phyloP scores from a whole-genome alignment of 2,797 vertebrate genomes.

The Australoheros facetus region DNA sequence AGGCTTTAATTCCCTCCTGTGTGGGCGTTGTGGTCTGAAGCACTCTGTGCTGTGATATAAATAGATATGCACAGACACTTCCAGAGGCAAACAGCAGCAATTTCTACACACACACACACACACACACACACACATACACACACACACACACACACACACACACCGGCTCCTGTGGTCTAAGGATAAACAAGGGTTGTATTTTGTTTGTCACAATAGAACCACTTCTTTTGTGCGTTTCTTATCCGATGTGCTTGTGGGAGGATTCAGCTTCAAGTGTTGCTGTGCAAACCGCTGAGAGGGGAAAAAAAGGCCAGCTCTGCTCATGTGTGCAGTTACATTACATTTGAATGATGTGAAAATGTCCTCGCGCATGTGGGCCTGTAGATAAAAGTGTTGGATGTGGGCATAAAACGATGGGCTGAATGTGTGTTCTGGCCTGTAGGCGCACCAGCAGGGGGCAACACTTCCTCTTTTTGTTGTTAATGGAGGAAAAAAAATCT shows the following conservation, averaged over 20 bases:
- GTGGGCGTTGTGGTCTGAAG: conserved; percentile 56
- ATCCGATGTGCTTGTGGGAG: background rate
- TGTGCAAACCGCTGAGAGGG: background rate
- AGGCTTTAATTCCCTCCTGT: conserved; percentile 71
- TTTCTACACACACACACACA: conserved; percentile 18
- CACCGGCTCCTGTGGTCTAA: background rate
- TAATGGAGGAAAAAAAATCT: too few species aligned
- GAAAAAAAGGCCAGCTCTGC: conserved; percentile 3
- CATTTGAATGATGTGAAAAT: conserved; percentile 17
- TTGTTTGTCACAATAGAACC: conserved; percentile 11
- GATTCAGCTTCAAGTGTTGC: conserved; percentile 1
- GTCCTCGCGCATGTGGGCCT: background rate
- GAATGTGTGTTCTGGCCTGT: background rate
- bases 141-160: background rate
- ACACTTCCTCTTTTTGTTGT: background rate
- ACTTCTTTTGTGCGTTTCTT: background rate
- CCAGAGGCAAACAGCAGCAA: conserved; percentile 49
- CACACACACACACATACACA: background rate
- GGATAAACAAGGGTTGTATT: conserved; percentile 15
- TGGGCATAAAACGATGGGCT: background rate
- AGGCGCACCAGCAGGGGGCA: conserved; percentile 62
- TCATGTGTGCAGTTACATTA: background rate
- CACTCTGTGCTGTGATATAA: conserved; percentile 65
- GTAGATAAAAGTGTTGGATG: conserved; percentile 12
- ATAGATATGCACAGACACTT: conserved; percentile 59